Evolutionary conservation across 2,888 invertebrate species (phyloP).

Genomic region (Brachylomia viminalis): DNA sequence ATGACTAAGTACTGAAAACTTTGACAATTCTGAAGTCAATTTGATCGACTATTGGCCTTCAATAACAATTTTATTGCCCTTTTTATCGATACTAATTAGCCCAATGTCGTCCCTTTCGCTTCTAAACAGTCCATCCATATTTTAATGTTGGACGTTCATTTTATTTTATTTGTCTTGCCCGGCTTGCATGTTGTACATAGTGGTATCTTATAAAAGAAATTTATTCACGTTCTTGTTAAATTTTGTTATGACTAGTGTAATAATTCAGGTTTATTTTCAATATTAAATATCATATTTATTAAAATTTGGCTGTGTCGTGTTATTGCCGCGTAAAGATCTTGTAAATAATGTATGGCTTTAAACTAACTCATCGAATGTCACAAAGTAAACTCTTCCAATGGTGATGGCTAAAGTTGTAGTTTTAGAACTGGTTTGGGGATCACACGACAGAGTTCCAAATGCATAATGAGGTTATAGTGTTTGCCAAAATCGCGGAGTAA

Average conservation of each 20-base stretch:
- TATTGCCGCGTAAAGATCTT: slow-evolving; percentile 73
- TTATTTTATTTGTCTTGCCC: slow-evolving; percentile 87
- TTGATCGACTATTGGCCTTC: slow-evolving; percentile 78
- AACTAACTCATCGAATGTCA: slow-evolving; percentile 79
- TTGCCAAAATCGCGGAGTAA: slow-evolving; percentile 79
- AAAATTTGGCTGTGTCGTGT: slow-evolving; percentile 74
- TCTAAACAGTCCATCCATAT: slow-evolving; percentile 87
- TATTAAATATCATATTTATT: slow-evolving; percentile 69
- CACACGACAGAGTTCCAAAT: slow-evolving; percentile 71
- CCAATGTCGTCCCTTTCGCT: slow-evolving; percentile 84
- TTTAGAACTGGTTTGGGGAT: slow-evolving; percentile 69
- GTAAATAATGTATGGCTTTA: slow-evolving; percentile 77
- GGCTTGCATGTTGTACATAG: slow-evolving; percentile 88
- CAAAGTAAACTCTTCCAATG: slow-evolving; percentile 76
- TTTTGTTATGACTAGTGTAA: slow-evolving; percentile 87
- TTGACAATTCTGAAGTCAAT: slow-evolving; percentile 80
- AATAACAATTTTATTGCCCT: slow-evolving; percentile 75
- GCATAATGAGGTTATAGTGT: slow-evolving; percentile 74
- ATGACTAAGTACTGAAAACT: slow-evolving; percentile 56
- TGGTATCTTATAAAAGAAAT: slow-evolving; percentile 80
- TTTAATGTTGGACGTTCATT: slow-evolving; percentile 85
- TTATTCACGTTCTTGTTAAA: slow-evolving; percentile 87
- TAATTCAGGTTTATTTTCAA: slow-evolving; percentile 78
- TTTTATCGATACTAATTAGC: slow-evolving; percentile 73
- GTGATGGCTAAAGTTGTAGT: slow-evolving; percentile 70